phyloP scores from a whole-genome alignment of 1,140 invertebrate species.

The Drosophila sechellia region DNA sequence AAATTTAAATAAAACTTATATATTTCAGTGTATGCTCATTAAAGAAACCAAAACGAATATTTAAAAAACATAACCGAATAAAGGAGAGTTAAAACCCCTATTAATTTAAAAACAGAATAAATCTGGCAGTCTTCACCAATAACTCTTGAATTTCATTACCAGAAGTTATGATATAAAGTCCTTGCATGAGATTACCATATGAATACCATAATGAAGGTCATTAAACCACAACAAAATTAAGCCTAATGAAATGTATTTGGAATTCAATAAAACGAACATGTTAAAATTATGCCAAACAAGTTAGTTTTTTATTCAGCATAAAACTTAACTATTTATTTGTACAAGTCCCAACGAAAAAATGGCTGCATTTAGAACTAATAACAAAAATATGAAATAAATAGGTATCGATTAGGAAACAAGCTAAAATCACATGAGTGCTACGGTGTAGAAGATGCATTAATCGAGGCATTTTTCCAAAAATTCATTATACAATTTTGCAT shows the following conservation, averaged over 20 bases:
- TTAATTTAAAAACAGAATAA: slow-evolving; percentile 21
- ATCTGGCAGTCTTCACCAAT: not conserved
- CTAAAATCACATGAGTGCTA: slow-evolving; percentile 79
- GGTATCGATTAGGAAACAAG: slow-evolving; percentile 64
- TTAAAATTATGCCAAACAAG: slow-evolving; percentile 64
- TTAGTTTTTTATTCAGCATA: slow-evolving; percentile 57
- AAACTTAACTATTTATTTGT: slow-evolving; percentile 67
- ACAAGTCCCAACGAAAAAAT: slow-evolving; percentile 61
- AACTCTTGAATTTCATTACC: slow-evolving; percentile 22
- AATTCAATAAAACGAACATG: slow-evolving; percentile 79
- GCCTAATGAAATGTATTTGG: slow-evolving; percentile 73
- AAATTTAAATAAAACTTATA: slow-evolving; percentile 41
- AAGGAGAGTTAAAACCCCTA: slow-evolving; percentile 6
- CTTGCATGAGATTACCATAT: slow-evolving; percentile 33
- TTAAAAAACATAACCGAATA: slow-evolving; percentile 3
- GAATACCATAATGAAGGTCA: slow-evolving; percentile 42
- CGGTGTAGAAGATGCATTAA: slow-evolving; percentile 32
- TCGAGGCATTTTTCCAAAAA: slow-evolving; percentile 6
- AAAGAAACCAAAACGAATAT: slow-evolving; percentile 21
- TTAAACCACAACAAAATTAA: slow-evolving; percentile 53
- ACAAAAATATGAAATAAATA: slow-evolving; percentile 69
- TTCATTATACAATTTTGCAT: not conserved
- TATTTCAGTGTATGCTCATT: slow-evolving; percentile 44
- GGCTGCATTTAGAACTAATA: slow-evolving; percentile 69
- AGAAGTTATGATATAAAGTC: slow-evolving; percentile 8